Conservation (phyloP, 2,888 invertebrate species). For the Ceriagrion tenellum region DNA sequence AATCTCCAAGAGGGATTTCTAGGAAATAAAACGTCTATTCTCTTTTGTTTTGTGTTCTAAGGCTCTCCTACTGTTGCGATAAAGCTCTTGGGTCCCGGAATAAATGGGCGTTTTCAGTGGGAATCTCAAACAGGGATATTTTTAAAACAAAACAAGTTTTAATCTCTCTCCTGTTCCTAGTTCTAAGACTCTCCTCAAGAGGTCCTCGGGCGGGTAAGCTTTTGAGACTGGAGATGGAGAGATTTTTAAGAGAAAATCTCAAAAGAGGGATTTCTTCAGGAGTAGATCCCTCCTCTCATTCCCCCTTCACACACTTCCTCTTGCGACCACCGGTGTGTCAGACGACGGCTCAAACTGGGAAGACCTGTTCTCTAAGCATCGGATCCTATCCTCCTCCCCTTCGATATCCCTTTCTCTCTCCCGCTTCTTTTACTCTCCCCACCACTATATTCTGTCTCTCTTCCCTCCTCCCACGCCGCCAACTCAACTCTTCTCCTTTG, state of each 20-base stretch:
- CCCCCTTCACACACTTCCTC: background rate
- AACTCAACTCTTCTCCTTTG: background rate
- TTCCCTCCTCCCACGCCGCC: background rate
- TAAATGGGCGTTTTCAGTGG: no score
- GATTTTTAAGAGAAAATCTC: background rate
- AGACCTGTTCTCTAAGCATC: slow-evolving; percentile 58
- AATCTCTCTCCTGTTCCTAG: no score
- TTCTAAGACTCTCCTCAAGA: background rate
- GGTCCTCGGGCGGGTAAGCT: background rate
- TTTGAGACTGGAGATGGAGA: background rate
- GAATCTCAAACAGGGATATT: no score
- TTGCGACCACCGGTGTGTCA: slow-evolving; percentile 13
- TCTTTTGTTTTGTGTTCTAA: no score
- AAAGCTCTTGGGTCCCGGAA: no score
- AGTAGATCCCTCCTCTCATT: background rate
- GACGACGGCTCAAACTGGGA: slow-evolving; percentile 59
- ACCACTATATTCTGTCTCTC: background rate
- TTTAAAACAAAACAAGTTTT: no score
- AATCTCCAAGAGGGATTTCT: no score
- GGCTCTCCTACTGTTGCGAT: no score
- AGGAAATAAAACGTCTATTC: no score
- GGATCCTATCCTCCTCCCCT: slow-evolving; percentile 17
- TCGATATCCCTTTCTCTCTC: background rate
- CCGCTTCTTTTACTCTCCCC: background rate
- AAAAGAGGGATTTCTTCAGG: background rate